These are phyloP conservation scores for Loriculus beryllinus DNA, from an alignment of 2,797 vertebrate species.

Conservation along the genomic window DNA sequence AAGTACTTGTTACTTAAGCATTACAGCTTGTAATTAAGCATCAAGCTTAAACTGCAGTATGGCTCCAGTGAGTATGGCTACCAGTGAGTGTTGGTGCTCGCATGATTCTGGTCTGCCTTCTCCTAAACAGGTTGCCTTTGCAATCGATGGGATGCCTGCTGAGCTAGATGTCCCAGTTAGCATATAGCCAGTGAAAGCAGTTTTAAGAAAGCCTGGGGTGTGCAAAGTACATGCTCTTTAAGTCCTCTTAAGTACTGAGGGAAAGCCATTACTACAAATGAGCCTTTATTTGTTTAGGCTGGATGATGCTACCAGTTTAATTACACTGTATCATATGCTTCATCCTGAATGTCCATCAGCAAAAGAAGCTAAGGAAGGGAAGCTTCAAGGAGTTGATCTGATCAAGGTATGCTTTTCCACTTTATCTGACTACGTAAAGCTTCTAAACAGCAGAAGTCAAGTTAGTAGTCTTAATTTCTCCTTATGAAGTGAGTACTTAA, in stretches of 20 bases:
- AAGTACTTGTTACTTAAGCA: not conserved
- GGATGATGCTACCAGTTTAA: constrained; percentile 83
- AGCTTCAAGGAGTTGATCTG: constrained; percentile 80
- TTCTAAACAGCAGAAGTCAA: not conserved
- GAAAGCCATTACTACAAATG: not conserved
- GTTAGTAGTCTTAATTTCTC: not conserved
- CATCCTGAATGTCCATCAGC: constrained; percentile 87
- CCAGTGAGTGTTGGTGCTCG: accelerated
- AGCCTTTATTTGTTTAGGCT: constrained; percentile 69
- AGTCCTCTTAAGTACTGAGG: not conserved
- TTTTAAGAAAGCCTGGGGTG: not conserved
- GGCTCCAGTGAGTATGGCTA: too few species aligned
- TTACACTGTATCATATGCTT: constrained; percentile 87
- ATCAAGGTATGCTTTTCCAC: constrained; percentile 82
- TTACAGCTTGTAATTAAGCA: not conserved
- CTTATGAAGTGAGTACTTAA: not conserved
- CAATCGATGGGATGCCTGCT: not conserved
- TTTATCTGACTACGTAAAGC: not conserved
- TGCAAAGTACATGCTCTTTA: not conserved
- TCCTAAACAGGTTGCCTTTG: not conserved
- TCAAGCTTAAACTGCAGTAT: not conserved
- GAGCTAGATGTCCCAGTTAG: not conserved
- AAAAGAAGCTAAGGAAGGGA: constrained; percentile 76
- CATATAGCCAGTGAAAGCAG: not conserved
- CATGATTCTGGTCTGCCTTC: not conserved